phyloP scores from a whole-genome alignment of 2,797 vertebrate species.

The Poeciliopsis turneri region DNA sequence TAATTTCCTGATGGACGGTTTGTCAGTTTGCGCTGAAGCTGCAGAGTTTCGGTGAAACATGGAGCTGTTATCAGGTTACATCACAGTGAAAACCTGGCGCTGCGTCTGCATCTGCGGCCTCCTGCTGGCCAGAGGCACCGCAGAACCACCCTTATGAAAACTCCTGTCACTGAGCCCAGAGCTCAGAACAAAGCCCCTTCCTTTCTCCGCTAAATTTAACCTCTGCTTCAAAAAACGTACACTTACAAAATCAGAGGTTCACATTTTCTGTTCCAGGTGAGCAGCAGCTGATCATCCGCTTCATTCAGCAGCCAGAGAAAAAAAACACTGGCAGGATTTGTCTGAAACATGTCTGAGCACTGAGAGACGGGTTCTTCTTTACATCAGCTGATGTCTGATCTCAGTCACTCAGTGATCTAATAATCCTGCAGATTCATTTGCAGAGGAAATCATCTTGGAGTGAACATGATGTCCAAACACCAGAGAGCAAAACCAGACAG shows the following conservation, averaged over 20 bases:
- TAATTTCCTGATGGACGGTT: background rate
- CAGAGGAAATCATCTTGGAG: too few relatives aligned
- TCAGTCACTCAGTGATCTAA: too few relatives aligned
- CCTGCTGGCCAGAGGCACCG: slow-evolving; percentile 12
- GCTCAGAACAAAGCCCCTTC: slow-evolving; percentile 33
- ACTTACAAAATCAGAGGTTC: slow-evolving; percentile 18
- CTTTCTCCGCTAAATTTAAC: slow-evolving; percentile 30
- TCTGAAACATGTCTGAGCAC: too few relatives aligned
- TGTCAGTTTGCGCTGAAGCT: background rate
- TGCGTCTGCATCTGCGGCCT: background rate
- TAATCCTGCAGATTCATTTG: too few relatives aligned
- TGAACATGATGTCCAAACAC: too few relatives aligned
- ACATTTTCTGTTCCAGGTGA: background rate
- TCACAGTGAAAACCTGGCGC: background rate
- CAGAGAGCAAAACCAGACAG: too few relatives aligned
- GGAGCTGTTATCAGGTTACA: accelerated
- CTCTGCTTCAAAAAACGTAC: background rate
- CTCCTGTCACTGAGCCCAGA: slow-evolving; percentile 31
- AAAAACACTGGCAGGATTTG: background rate
- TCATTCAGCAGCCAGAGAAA: background rate
- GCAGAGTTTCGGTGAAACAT: background rate
- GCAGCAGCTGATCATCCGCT: background rate
- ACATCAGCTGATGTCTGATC: too few relatives aligned
- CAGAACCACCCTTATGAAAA: slow-evolving; percentile 35
- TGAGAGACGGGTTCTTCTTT: too few relatives aligned